These are phyloP conservation scores for Eriosoma lanigerum DNA, from an alignment of 1,140 invertebrate genomes.

Conservation along the genomic window DNA sequence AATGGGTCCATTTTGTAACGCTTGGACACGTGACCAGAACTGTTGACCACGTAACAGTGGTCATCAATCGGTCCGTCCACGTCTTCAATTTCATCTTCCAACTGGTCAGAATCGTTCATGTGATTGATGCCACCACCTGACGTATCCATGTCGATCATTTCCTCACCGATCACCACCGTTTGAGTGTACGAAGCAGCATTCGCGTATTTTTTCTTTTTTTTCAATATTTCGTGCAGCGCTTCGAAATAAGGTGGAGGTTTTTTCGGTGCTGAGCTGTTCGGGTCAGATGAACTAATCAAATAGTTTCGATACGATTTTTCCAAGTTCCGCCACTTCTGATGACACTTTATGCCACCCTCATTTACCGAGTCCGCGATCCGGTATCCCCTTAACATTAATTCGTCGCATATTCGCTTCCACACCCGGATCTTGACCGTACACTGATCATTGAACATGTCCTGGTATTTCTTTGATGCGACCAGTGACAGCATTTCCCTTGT, in stretches of 20 bases:
- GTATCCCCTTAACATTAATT: background rate
- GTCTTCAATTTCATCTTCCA: slow-evolving; percentile 19
- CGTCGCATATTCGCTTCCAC: slow-evolving; percentile 36
- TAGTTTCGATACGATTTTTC: slow-evolving; percentile 41
- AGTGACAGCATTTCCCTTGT: slow-evolving; percentile 21
- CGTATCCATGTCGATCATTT: background rate
- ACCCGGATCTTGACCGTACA: slow-evolving; percentile 32
- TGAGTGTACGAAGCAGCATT: slow-evolving; percentile 34
- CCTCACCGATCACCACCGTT: slow-evolving; percentile 20
- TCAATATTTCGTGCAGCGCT: slow-evolving; percentile 32
- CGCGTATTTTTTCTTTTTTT: slow-evolving; percentile 39
- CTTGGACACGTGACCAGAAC: slow-evolving; percentile 37
- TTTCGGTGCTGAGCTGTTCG: slow-evolving; percentile 30
- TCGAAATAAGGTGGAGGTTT: slow-evolving; percentile 43
- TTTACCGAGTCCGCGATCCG: slow-evolving; percentile 32
- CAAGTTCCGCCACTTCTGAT: slow-evolving; percentile 51
- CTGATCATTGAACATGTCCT: slow-evolving; percentile 45
- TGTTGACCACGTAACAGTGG: slow-evolving; percentile 43
- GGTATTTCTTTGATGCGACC: slow-evolving; percentile 39
- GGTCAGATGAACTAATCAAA: slow-evolving; percentile 20
- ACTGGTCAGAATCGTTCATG: background rate
- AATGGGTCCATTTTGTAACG: slow-evolving; percentile 20
- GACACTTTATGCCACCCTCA: slow-evolving; percentile 37
- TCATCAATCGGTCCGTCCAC: slow-evolving; percentile 18
- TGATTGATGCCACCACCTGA: background rate